Evolutionary conservation across 2,888 invertebrate species (phyloP).

Genomic region (Ametastegia equiseti): DNA sequence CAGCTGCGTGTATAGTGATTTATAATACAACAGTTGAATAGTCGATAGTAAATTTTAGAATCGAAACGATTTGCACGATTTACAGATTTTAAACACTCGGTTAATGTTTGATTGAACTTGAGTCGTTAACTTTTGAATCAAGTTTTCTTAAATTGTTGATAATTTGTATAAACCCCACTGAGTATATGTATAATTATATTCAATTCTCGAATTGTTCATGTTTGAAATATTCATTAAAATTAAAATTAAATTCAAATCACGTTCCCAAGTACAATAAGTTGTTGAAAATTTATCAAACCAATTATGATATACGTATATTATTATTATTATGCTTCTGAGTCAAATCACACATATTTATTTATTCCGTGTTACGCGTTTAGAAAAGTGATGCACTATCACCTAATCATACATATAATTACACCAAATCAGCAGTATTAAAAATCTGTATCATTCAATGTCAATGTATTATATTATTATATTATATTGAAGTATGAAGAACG

Average conservation of each 20-base stretch:
- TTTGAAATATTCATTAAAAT: not conserved
- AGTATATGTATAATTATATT: no score
- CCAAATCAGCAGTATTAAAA: not conserved
- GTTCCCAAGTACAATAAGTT: no score
- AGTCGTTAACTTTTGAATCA: constrained; percentile 15
- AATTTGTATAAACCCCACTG: not conserved
- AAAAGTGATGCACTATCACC: not conserved
- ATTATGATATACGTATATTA: not conserved
- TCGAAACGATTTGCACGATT: not conserved
- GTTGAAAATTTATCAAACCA: not conserved
- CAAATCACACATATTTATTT: no score
- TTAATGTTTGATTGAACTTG: not conserved
- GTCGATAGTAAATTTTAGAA: not conserved
- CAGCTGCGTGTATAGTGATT: not conserved
- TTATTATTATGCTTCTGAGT: not conserved
- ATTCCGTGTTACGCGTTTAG: not conserved
- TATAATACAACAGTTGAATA: not conserved
- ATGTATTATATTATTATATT: constrained; percentile 2
- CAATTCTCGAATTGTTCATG: not conserved
- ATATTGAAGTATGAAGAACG: not conserved
- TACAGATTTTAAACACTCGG: not conserved
- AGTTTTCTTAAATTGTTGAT: constrained; percentile 2
- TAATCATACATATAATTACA: not conserved
- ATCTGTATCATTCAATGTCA: constrained; percentile 22
- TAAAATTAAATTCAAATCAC: no score